Conservation (phyloP, 2,797 vertebrate species). For the Premnoplex brunnescens region DNA sequence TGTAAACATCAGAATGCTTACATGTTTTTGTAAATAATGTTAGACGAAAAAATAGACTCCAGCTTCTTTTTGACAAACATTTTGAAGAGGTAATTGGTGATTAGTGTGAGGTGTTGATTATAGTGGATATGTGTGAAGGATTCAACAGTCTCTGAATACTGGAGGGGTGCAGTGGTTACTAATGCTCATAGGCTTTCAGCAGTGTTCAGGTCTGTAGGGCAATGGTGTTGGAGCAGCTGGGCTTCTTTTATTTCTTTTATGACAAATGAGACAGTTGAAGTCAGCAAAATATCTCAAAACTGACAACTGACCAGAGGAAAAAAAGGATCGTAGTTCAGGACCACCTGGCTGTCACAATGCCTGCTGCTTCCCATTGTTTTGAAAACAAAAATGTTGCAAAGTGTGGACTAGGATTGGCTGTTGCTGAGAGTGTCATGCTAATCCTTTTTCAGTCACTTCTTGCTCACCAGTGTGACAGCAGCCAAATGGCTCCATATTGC, state of each 20-base stretch:
- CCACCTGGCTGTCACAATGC: rapidly evolving
- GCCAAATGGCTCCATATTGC: not conserved
- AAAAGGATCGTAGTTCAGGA: not conserved
- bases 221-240: not conserved
- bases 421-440: not conserved
- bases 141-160: not conserved
- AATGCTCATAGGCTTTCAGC: not conserved
- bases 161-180: not conserved
- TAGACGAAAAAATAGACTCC: not conserved
- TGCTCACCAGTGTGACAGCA: rapidly evolving
- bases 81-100: not conserved
- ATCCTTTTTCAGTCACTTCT: not conserved
- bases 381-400: not conserved
- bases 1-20: not conserved
- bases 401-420: rapidly evolving
- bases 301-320: not conserved
- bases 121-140: not conserved
- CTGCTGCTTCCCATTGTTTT: not conserved
- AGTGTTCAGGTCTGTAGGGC: not conserved
- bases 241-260: not conserved
- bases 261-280: not conserved
- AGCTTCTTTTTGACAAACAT: not conserved
- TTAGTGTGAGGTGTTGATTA: not conserved
- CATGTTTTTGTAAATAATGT: not conserved
- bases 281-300: not conserved